These are phyloP conservation scores for Actinostola sp. DNA, from an alignment of 92 coral and sea anemone species.

Conservation along the genomic window DNA sequence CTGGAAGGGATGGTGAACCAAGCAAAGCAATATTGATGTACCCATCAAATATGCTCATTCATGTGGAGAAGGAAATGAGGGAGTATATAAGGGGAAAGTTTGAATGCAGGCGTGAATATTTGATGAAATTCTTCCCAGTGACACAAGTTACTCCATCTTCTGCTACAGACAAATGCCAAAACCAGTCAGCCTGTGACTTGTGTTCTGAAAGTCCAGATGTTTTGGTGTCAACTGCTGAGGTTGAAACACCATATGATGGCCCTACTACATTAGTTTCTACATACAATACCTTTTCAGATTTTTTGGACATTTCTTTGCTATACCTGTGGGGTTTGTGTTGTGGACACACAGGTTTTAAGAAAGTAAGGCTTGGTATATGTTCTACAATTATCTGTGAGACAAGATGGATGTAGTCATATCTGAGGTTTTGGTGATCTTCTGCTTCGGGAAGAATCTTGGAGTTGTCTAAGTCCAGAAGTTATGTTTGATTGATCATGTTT, in stretches of 20 bases:
- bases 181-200: constrained; percentile 9
- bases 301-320: constrained; percentile 44
- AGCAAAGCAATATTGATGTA: constrained; percentile 28
- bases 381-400: constrained; percentile 47
- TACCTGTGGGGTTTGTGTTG: constrained; percentile 40
- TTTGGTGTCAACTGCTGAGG: constrained; percentile 14
- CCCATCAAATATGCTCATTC: constrained; percentile 11
- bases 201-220: background rate
- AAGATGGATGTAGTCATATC: constrained; percentile 34
- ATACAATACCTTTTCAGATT: constrained; percentile 50
- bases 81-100: constrained; percentile 35
- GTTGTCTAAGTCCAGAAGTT: constrained; percentile 44
- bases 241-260: too few species aligned
- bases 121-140: constrained; percentile 13
- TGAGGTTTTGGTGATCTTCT: constrained; percentile 32
- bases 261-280: too few species aligned
- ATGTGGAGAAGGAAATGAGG: constrained; percentile 47
- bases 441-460: constrained; percentile 58
- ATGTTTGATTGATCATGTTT: constrained; percentile 32
- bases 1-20: constrained; percentile 41
- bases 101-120: constrained; percentile 26
- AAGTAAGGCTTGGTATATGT: constrained; percentile 43
- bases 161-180: too few species aligned
- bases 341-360: constrained; percentile 10
- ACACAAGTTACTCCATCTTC: constrained; percentile 8